Percentiles rank a stretch among this genome's conserved stretches.
Evolutionary conservation across 2,797 vertebrate species (phyloP).

Genomic region (Phrynocephalus vlangalii): DNA sequence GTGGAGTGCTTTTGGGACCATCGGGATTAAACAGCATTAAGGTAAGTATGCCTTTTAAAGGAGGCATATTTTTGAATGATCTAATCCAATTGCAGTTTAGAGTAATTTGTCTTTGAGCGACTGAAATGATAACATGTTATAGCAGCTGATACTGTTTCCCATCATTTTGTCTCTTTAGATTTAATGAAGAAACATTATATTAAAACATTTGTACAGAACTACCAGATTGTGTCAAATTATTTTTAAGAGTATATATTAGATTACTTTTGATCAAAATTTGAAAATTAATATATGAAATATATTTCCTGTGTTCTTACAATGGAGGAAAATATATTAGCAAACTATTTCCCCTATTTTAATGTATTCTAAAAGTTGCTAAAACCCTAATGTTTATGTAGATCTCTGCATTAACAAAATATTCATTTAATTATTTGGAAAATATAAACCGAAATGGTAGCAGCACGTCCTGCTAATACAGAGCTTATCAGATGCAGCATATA

Average conservation of each 20-base stretch:
- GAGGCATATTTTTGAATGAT: constrained; percentile 9
- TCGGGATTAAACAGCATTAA: constrained; percentile 96
- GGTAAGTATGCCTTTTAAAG: constrained; percentile 74
- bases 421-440: background rate
- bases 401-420: background rate
- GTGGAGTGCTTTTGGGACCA: constrained; percentile 96
- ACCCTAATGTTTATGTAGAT: background rate
- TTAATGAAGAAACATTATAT: background rate
- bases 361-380: background rate
- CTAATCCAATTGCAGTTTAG: background rate
- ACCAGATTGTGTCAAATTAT: background rate
- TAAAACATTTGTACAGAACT: background rate
- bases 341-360: background rate
- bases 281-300: background rate
- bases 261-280: background rate
- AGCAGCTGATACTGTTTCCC: too few relatives aligned
- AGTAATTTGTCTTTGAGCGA: background rate
- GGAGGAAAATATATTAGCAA: background rate
- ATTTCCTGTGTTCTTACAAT: background rate
- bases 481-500: background rate
- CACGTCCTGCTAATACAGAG: background rate
- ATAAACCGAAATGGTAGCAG: background rate
- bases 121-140: background rate
- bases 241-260: background rate
- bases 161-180: too few relatives aligned